These are phyloP conservation scores for Cryptus viduatorius DNA, from an alignment of 2,888 invertebrate genomes.

Conservation along the genomic window DNA sequence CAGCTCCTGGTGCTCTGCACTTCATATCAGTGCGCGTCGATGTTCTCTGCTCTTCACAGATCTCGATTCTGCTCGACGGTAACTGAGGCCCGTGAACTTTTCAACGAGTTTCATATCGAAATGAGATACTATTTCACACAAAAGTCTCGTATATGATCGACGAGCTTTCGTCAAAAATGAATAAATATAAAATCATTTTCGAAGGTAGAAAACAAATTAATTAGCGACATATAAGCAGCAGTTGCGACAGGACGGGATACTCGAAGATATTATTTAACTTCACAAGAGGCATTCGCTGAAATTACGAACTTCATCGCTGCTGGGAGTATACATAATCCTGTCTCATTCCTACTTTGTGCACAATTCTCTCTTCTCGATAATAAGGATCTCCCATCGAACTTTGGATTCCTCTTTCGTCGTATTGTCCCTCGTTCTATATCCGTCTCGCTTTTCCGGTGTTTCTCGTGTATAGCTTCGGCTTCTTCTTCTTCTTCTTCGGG, in stretches of 20 bases:
- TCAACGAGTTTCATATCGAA: background rate
- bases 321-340: background rate
- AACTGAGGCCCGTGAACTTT: background rate
- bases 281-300: background rate
- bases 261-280: conserved; percentile 16
- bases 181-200: too few relatives aligned
- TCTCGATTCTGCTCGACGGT: background rate
- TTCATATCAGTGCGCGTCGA: background rate
- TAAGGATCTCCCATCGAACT: conserved; percentile 64
- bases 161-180: too few relatives aligned
- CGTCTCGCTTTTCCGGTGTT: conserved; percentile 32
- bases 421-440: conserved; percentile 52
- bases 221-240: background rate
- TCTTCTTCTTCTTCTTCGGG: conserved; percentile 54
- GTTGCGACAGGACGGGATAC: background rate
- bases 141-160: background rate
- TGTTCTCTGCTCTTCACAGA: background rate
- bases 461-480: conserved; percentile 8
- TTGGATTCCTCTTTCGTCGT: conserved; percentile 49
- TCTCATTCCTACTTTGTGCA: conserved; percentile 19
- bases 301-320: background rate
- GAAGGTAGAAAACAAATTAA: background rate
- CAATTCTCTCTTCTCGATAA: conserved; percentile 43
- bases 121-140: background rate
- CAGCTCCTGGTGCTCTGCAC: conserved; percentile 14